Evolutionary conservation across 2,888 invertebrate genomes (phyloP).

Genomic region (Altica lythri): DNA sequence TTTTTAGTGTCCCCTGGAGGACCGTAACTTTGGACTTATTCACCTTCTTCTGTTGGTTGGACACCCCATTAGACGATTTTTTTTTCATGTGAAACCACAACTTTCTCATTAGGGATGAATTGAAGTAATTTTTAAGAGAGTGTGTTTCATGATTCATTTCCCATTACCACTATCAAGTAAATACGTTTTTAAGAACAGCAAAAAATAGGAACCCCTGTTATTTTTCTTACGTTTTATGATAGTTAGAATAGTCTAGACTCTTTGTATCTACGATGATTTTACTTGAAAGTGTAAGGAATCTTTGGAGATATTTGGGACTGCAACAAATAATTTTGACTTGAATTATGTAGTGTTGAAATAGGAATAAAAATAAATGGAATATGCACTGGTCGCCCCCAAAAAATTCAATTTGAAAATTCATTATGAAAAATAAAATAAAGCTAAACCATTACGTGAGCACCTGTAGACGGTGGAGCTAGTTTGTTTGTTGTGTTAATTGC

Average conservation of each 20-base stretch:
- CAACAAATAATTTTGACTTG: no score
- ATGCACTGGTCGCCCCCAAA: slow-evolving; percentile 21
- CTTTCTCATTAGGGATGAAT: slow-evolving; percentile 31
- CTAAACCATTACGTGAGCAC: slow-evolving; percentile 33
- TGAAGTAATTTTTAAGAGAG: slow-evolving; percentile 15
- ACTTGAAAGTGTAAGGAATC: no score
- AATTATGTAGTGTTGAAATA: no score
- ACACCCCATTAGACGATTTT: slow-evolving; percentile 37
- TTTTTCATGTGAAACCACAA: slow-evolving; percentile 40
- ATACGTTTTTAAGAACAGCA: no score
- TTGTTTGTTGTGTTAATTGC: slow-evolving; percentile 51
- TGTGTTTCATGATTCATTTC: no score
- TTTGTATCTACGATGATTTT: no score
- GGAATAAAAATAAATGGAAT: not conserved
- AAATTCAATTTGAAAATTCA: slow-evolving; percentile 25
- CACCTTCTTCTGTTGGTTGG: slow-evolving; percentile 34
- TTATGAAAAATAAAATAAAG: slow-evolving; percentile 22
- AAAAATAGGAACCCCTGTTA: no score
- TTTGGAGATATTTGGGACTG: slow-evolving; percentile 2
- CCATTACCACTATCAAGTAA: no score
- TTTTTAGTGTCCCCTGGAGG: slow-evolving; percentile 41
- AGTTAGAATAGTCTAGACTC: no score
- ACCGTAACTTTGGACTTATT: slow-evolving; percentile 48
- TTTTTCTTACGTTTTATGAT: no score
- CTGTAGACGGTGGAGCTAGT: slow-evolving; percentile 37